These are phyloP conservation scores for Antennarius striatus DNA, from an alignment of 2,113 vertebrate genomes.

Conservation along the genomic window DNA sequence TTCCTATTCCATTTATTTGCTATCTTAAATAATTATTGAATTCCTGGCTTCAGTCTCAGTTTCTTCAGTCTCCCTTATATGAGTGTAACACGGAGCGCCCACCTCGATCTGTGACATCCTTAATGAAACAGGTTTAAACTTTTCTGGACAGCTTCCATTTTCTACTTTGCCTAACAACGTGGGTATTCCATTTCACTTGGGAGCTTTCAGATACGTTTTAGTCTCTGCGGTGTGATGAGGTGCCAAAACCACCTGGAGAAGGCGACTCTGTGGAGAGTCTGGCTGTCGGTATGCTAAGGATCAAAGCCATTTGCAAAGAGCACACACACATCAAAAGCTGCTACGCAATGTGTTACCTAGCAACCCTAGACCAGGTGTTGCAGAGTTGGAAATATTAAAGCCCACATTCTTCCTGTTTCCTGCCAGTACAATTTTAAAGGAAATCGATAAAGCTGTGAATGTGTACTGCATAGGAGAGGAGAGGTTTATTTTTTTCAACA, in stretches of 20 bases:
- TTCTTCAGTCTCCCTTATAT: background rate
- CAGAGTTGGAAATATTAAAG: slow-evolving; percentile 67
- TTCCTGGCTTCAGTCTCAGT: too few species aligned
- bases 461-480: slow-evolving; percentile 45
- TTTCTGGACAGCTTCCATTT: slow-evolving; percentile 61
- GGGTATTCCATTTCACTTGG: slow-evolving; percentile 67
- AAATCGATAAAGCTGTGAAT: slow-evolving; percentile 68
- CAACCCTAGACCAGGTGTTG: slow-evolving; percentile 79
- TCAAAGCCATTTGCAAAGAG: slow-evolving; percentile 80
- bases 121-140: slow-evolving; percentile 67
- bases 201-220: slow-evolving; percentile 72
- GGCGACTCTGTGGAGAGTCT: slow-evolving; percentile 67
- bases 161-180: slow-evolving; percentile 69
- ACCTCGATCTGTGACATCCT: slow-evolving; percentile 32
- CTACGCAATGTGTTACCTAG: slow-evolving; percentile 78
- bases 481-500: slow-evolving; percentile 11
- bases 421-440: slow-evolving; percentile 70
- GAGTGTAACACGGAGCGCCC: background rate
- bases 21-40: background rate
- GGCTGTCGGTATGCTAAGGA: slow-evolving; percentile 73
- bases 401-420: slow-evolving; percentile 68
- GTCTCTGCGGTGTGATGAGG: slow-evolving; percentile 65
- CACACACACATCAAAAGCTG: slow-evolving; percentile 70
- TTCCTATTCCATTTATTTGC: slow-evolving; percentile 1
- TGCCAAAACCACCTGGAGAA: slow-evolving; percentile 71